A percentile compares a stretch with the other conserved stretches of the same genome.
phyloP scores from a whole-genome alignment of 1,140 invertebrate genomes.

The Zaprionus vittiger region DNA sequence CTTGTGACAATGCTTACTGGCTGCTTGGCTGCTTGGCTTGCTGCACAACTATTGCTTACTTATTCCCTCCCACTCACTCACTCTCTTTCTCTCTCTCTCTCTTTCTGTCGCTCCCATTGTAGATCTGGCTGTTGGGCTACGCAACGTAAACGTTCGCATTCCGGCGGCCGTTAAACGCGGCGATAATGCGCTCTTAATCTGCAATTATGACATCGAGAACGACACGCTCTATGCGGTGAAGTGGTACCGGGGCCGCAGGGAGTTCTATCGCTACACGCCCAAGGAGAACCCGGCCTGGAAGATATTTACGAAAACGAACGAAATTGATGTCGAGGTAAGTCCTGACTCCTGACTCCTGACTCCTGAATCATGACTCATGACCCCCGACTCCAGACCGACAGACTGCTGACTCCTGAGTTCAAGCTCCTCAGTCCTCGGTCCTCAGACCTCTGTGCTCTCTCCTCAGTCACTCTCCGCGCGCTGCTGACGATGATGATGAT shows the following conservation, averaged over 20 bases:
- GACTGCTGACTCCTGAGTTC: neutral
- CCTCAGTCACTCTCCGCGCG: neutral
- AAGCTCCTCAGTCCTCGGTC: neutral
- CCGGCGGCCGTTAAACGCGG: slow-evolving; percentile 89
- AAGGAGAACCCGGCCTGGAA: slow-evolving; percentile 88
- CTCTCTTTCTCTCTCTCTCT: neutral
- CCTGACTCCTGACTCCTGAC: neutral
- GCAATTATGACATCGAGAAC: slow-evolving; percentile 91
- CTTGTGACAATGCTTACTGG: slow-evolving; percentile 38
- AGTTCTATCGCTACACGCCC: slow-evolving; percentile 89
- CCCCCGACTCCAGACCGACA: neutral
- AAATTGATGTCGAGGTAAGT: slow-evolving; percentile 89
- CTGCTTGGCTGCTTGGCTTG: too few species aligned
- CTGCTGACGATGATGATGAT: slow-evolving; percentile 36
- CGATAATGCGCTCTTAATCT: slow-evolving; percentile 89
- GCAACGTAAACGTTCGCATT: slow-evolving; percentile 88
- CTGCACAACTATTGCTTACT: slow-evolving; percentile 11
- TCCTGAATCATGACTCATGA: neutral
- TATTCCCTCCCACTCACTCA: neutral
- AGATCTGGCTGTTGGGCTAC: slow-evolving; percentile 73
- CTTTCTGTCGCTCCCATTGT: slow-evolving; percentile 30
- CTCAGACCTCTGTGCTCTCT: neutral
- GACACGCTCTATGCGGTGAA: slow-evolving; percentile 93
- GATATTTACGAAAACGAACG: slow-evolving; percentile 88
- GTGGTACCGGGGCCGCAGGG: slow-evolving; percentile 89